phyloP scores from a whole-genome alignment of 2,888 invertebrate genomes.

The Melanchra persicariae region DNA sequence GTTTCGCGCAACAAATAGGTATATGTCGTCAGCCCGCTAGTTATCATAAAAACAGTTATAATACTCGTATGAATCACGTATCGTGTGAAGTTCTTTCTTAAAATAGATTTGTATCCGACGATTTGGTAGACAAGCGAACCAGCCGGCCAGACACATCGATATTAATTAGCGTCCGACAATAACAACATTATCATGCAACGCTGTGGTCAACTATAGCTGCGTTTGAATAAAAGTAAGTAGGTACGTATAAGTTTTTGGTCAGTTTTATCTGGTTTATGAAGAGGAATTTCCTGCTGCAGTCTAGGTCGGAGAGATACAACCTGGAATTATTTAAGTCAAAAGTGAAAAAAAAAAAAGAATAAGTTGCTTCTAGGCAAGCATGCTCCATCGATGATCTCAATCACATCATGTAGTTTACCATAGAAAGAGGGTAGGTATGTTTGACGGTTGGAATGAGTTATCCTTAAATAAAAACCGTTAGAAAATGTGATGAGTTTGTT shows the following conservation, averaged over 20 bases:
- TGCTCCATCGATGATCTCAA: no score
- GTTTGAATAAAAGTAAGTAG: background rate
- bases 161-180: constrained; percentile 14
- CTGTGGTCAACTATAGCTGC: background rate
- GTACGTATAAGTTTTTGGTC: no score
- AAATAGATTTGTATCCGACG: constrained; percentile 39
- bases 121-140: constrained; percentile 39
- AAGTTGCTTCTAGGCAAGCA: background rate
- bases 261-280: no score
- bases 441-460: background rate
- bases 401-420: no score
- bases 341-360: no score
- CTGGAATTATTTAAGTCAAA: no score
- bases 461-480: background rate
- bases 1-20: constrained; percentile 28
- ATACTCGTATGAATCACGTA: constrained; percentile 31
- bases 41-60: constrained; percentile 17
- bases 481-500: background rate
- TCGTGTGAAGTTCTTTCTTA: constrained; percentile 15
- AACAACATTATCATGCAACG: background rate
- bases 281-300: no score
- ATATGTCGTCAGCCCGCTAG: constrained; percentile 33
- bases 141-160: constrained; percentile 9
- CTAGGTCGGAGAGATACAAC: no score
- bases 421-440: no score